Evolutionary conservation across 1,140 invertebrate genomes (phyloP), one percentile per base, ranked within the genome.

Genomic region (Heliconius hewitsoni): DNA sequence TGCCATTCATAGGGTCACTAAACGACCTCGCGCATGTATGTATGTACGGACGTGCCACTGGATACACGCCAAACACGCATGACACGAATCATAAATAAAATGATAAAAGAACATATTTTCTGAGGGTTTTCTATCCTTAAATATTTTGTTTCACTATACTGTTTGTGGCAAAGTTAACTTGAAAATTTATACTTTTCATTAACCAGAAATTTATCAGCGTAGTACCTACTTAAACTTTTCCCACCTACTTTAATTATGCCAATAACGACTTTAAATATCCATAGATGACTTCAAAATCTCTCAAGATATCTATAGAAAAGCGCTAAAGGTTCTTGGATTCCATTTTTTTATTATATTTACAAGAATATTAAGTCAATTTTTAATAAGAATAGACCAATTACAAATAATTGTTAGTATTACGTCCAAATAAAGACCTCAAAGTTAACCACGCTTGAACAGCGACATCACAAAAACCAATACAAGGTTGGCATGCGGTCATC

Each of bases 381-480:
- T 23, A 0, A n/a, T 57, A 23, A 57, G 0, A 13, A 6, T 66
- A 66, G n/a, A 66, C 23, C 13, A 16, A 66, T 30, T 30, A 66
- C 23, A 13, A 13, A 66, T 66, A 30, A 30, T 9, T 16, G 3
- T 27, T 66, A 66, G 27, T 30, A 66, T 66, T 66, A 23, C 9
- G 11, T 23, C 55, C n/a, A 60, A 60, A 23, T 60, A 60, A 60
- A 60, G 55, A 66, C 60, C 60, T 66, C 60, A 66, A 66, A 30
- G 60, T 66, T 27, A 66, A 27, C 27, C 27, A 66, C 46, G 75
- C 27, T 77, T 82, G 73, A 79, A 23, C 73, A 60, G 77, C 66
- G 66, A 50, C 71, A 16, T 70, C 46, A 74, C 75, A 82, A 82
- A 82, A 82, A 82, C 81, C n/a, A 16, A 75, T 46, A 71, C 81